Evolutionary conservation across 1,140 invertebrate species (phyloP).

Genomic region (Subanguina moxae): DNA sequence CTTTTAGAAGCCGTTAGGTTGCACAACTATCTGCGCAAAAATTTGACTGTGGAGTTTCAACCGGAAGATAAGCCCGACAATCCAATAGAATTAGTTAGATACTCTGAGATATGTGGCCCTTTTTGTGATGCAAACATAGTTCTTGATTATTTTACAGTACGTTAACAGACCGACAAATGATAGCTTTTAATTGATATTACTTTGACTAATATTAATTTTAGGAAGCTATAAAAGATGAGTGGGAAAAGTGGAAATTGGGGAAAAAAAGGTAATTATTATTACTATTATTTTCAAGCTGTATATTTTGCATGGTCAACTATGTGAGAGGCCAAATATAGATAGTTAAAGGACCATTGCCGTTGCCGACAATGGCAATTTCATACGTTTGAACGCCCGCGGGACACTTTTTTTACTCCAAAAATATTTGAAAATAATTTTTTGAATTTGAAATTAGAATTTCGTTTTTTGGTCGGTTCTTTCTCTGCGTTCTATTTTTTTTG

Average conservation of each 20-base stretch:
- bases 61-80: conserved; percentile 18
- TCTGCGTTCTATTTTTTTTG: too few relatives aligned
- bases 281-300: too few relatives aligned
- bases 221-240: conserved; percentile 20
- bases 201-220: not conserved
- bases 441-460: too few relatives aligned
- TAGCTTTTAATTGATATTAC: conserved; percentile 10
- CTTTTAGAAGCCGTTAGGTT: conserved; percentile 35
- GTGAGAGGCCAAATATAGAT: too few relatives aligned
- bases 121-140: conserved; percentile 45
- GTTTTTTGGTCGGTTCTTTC: too few relatives aligned
- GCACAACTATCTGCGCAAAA: conserved; percentile 26
- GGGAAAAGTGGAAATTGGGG: conserved; percentile 4
- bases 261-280: not conserved
- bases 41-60: conserved; percentile 25
- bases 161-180: conserved; percentile 11
- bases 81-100: conserved; percentile 25
- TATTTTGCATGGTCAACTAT: too few relatives aligned
- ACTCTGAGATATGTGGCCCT: conserved; percentile 50
- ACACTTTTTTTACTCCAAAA: too few relatives aligned
- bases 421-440: too few relatives aligned
- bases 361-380: too few relatives aligned
- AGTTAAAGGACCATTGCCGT: too few relatives aligned
- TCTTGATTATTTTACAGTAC: conserved; percentile 25
- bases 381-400: too few relatives aligned